Percentiles rank a stretch among this genome's conserved stretches.
These are phyloP conservation scores for Embidobia sp. DNA, from an alignment of 2,888 invertebrate species.

Conservation along the genomic window DNA sequence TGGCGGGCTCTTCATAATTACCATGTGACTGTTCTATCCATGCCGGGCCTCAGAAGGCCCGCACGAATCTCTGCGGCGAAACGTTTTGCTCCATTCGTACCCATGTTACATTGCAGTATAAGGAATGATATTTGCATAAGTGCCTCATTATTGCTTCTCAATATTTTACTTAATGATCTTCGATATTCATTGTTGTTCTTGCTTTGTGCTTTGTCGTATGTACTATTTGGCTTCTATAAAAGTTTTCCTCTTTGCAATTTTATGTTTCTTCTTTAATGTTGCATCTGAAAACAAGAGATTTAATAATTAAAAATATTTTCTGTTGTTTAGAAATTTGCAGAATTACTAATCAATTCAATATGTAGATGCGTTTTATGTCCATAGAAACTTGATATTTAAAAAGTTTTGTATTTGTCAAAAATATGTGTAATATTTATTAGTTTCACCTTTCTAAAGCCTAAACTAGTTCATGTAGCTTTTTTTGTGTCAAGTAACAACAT, in stretches of 20 bases:
- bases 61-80: slow-evolving; percentile 8
- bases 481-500: no score
- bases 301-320: no score
- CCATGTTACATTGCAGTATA: slow-evolving; percentile 21
- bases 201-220: slow-evolving; percentile 20
- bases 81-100: not conserved
- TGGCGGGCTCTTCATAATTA: slow-evolving; percentile 68
- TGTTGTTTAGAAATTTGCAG: no score
- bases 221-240: not conserved
- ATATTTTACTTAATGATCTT: slow-evolving; percentile 15
- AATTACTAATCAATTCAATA: no score
- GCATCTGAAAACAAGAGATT: slow-evolving; percentile 28
- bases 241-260: not conserved
- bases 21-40: slow-evolving; percentile 20
- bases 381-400: no score
- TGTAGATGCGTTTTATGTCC: no score
- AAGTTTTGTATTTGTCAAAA: no score
- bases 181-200: slow-evolving; percentile 30
- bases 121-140: slow-evolving; percentile 41
- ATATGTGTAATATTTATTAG: no score
- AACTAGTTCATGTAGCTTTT: no score
- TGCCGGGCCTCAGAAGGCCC: slow-evolving; percentile 9
- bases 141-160: slow-evolving; percentile 49
- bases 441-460: no score
- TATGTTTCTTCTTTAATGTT: slow-evolving; percentile 30